These are phyloP conservation scores for Deladenus siricidicola DNA, from an alignment of 2,888 invertebrate genomes.

Conservation along the genomic window DNA sequence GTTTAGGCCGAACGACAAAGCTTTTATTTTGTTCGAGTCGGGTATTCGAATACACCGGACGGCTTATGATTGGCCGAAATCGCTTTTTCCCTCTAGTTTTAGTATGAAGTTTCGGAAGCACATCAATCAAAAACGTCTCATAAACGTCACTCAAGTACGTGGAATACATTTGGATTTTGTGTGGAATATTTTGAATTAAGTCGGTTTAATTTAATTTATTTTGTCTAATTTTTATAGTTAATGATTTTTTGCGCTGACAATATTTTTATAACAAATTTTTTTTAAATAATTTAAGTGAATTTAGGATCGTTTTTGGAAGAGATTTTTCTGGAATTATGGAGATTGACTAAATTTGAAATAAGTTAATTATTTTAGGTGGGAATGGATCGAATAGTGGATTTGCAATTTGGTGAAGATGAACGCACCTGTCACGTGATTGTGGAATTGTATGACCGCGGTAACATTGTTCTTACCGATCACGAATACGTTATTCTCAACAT, in stretches of 20 bases:
- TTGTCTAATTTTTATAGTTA: neutral
- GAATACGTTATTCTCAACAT: conserved; percentile 71
- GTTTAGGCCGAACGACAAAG: conserved; percentile 74
- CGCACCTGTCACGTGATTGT: conserved; percentile 88
- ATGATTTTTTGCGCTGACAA: neutral
- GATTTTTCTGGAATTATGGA: no score
- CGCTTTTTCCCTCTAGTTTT: conserved; percentile 64
- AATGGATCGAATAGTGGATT: conserved; percentile 81
- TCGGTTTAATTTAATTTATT: conserved; percentile 1
- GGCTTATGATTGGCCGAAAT: conserved; percentile 96
- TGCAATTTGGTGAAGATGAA: conserved; percentile 85
- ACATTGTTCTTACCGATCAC: conserved; percentile 83
- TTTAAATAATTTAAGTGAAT: neutral
- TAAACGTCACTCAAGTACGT: conserved; percentile 60
- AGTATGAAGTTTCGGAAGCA: conserved; percentile 98
- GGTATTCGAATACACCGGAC: conserved; percentile 87
- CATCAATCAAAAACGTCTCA: conserved; percentile 84
- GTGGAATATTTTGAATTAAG: no score
- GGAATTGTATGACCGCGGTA: conserved; percentile 68
- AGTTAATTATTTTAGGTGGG: conserved; percentile 67
- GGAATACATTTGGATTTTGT: no score
- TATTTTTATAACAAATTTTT: conserved; percentile 2
- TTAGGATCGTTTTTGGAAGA: conserved; percentile 5
- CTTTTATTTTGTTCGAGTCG: conserved; percentile 80
- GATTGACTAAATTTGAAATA: neutral